Base-by-base conservation (phyloP, 2,888 invertebrate genomes). In the Podotricha telesiphe region DNA sequence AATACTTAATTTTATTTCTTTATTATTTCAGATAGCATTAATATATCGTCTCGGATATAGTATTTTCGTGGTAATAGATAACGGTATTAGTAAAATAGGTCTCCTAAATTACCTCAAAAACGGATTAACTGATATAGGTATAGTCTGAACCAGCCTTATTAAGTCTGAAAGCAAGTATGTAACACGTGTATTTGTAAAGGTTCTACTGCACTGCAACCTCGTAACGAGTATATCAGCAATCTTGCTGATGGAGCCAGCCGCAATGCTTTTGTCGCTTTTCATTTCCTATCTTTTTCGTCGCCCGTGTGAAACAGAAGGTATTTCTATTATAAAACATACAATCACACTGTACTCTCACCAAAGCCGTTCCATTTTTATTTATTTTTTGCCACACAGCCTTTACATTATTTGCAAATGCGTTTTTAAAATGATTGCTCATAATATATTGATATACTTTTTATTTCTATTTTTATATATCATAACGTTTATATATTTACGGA, bases 161-260 rank as follows among this genome's bases (percentile, higher is more conserved):
- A 58, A 58, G 80, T 82, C 78, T 87, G 81, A 88, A 86, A 87
- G 85, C 86, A 79, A 61, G 56, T 81, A 81, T 80, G 80, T 83
- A 81, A 80, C 80, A 79, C 77, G 76, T 78, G 77, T 78, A 81
- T 82, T 80, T 82, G 80, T 76, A 76, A 78, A 75, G 75, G 76
- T 79, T 82, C 84, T 83, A 80, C 37, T 22, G 55, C 48, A 28
- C 74, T 77, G 78, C 77, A 75, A 76, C 75, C 75, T 75, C 71
- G 73, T 77, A 77, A 73, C 82, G 80, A 83, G 82, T 80, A 82
- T 80, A 81, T 80, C 83, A 61, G 68, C 72, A 85, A 85, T 87
- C 86, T 80, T 73, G 72, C 81, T 86, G 84, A 88, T 85, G 85
- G 78, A 75, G 72, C 71, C 64, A 61, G 61, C 72, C 70, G 51